A percentile compares a stretch with the other conserved stretches of the same genome.
Conservation (phyloP, 2,113 vertebrate genomes). For the Lonchura striata region DNA sequence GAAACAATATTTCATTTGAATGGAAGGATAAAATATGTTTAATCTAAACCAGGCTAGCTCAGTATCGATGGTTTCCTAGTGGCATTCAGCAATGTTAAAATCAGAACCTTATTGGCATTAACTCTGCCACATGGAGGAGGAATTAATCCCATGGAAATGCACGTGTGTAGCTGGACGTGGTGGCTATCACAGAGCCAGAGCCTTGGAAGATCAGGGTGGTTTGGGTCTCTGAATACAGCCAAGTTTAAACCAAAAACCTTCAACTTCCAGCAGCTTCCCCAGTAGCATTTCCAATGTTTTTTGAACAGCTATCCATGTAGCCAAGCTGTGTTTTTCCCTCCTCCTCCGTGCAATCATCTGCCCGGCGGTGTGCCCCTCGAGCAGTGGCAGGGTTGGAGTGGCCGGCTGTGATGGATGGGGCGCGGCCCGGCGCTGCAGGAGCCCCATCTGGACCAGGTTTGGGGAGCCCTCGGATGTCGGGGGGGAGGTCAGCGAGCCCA, state of each 20-base stretch:
- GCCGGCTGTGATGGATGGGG: constrained; percentile 75
- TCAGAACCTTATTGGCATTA: not conserved
- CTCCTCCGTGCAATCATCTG: constrained; percentile 66
- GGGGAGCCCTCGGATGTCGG: constrained; percentile 73
- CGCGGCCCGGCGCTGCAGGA: constrained; percentile 48
- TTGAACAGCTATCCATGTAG: constrained; percentile 70
- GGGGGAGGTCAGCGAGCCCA: constrained; percentile 77
- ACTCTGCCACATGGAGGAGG: not conserved
- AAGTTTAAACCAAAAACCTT: constrained; percentile 62
- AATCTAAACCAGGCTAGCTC: constrained; percentile 16
- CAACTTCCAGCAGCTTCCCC: constrained; percentile 27
- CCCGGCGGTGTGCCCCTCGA: constrained; percentile 55
- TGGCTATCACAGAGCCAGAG: not conserved
- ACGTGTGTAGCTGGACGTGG: not conserved
- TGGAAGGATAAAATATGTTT: constrained; percentile 16
- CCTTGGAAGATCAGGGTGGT: not conserved
- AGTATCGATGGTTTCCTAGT: not conserved
- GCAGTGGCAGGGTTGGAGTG: constrained; percentile 70
- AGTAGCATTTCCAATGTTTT: constrained; percentile 67
- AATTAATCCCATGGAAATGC: not conserved
- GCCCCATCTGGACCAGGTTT: constrained; percentile 76
- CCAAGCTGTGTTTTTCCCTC: constrained; percentile 21
- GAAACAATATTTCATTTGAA: constrained; percentile 34
- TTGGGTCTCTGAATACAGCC: constrained; percentile 6
- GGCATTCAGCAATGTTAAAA: not conserved